Percentiles rank a stretch among this genome's conserved stretches.
phyloP scores from a whole-genome alignment of 2,888 invertebrate species.

The Poecilobothrus nobilitatus region DNA sequence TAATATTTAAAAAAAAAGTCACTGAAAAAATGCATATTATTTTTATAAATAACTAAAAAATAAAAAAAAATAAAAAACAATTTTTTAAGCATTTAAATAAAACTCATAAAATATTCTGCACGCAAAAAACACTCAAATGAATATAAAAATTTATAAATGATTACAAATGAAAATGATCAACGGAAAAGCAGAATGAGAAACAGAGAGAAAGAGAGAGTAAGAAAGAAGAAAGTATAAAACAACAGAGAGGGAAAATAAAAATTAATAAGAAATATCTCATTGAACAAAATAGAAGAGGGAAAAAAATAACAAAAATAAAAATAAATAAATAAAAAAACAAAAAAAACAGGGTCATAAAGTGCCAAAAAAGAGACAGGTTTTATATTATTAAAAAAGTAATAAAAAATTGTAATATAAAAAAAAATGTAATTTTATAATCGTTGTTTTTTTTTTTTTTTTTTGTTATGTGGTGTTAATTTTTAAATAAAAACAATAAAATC shows the following conservation, averaged over 20 bases:
- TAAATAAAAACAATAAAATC: too few relatives aligned
- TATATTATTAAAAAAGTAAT: too few relatives aligned
- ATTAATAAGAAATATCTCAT: not conserved
- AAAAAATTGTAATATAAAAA: too few relatives aligned
- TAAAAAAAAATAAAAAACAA: not conserved
- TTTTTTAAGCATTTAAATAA: not conserved
- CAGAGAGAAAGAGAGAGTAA: not conserved
- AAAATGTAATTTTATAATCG: too few relatives aligned
- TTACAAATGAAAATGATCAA: not conserved
- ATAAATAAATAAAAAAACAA: too few relatives aligned
- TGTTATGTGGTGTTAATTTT: too few relatives aligned
- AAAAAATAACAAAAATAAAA: too few relatives aligned
- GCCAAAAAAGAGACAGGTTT: too few relatives aligned
- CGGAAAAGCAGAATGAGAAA: not conserved
- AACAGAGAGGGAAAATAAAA: not conserved
- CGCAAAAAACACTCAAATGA: not conserved
- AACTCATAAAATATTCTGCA: constrained; percentile 1
- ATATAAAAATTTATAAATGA: constrained; percentile 4
- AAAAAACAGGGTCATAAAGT: too few relatives aligned
- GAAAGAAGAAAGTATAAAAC: not conserved
- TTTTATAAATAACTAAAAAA: too few relatives aligned
- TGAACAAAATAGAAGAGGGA: too few relatives aligned
- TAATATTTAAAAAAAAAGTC: not conserved
- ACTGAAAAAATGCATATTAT: not conserved
- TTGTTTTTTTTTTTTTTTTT: too few relatives aligned